Evolutionary conservation across 2,113 vertebrate species (phyloP).

Genomic region (Rhineura floridana): DNA sequence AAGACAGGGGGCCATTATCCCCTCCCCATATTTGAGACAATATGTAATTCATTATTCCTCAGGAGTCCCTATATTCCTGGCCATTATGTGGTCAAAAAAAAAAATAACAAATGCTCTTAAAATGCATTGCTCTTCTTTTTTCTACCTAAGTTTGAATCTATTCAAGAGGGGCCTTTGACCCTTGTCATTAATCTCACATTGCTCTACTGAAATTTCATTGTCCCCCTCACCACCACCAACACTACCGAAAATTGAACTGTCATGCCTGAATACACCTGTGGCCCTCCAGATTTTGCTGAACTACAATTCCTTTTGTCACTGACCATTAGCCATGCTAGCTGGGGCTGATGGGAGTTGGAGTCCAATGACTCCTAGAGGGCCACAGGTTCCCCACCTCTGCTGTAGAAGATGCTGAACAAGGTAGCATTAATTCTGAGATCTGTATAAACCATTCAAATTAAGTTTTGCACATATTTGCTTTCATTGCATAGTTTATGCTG

Average conservation of each 20-base stretch:
- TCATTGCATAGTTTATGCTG: background rate
- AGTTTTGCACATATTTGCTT: background rate
- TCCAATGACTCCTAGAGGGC: no score
- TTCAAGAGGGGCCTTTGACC: background rate
- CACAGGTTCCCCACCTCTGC: no score
- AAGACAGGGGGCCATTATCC: background rate
- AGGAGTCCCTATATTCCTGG: background rate
- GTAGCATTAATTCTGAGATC: background rate
- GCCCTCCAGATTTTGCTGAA: no score
- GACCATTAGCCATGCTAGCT: no score
- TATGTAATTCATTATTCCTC: background rate
- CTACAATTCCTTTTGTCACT: no score
- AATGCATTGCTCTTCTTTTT: background rate
- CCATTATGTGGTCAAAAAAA: background rate
- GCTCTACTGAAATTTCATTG: background rate
- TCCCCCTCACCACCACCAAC: background rate
- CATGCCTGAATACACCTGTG: background rate
- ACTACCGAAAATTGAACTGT: background rate
- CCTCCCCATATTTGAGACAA: background rate
- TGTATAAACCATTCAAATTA: background rate
- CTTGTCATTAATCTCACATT: background rate
- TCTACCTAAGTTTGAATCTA: background rate
- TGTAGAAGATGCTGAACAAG: background rate
- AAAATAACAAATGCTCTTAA: background rate
- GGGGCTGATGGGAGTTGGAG: no score